Evolutionary conservation across 2,113 vertebrate genomes (phyloP), one percentile per base, ranked within the genome.

Genomic region (Asarcornis scutulata): DNA sequence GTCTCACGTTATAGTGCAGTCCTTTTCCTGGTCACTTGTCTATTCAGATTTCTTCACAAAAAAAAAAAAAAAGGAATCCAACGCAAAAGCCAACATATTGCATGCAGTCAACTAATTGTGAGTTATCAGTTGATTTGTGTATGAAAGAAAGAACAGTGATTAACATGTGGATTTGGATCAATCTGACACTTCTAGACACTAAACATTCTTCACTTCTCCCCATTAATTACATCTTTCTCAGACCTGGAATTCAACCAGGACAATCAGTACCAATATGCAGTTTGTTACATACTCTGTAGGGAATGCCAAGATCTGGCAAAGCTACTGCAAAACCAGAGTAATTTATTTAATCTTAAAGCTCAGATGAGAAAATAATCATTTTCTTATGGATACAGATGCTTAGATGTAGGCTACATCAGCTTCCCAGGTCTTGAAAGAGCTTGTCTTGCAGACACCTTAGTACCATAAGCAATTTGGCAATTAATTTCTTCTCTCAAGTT

Each of bases 1-100:
- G 46, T 42, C 32, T 5, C 1, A 0, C 60, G 7, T 59, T 69
- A 18, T 2, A 71, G 13, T 3, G 2, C 31, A 59, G 9, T n/a
- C 23, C 22, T 72, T 2, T 76, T 48, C 11, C 18, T 55, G 8
- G n/a, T 83, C 1, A 0, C 20, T 50, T 50, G 34, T 71, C 34
- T 72, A 3, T 71, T 80, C 20, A 13, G 44, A 7, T 8, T 13
- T 3, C 15, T 84, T 60, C 44, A 17, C 20, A 21, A 48, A 40
- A 40, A 40, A 40, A 46, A 18, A 46, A 46, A 48, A 46, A 48
- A 48, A 22, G 20, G 46, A 48, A 22, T 48, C 46, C 46, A 48
- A 64, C 34, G n/a, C 36, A 83, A 68, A 75, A 74, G 11, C 5
- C 9, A 69, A n/a, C 22, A 56, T n/a, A 25, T 13, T 42, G 11